Evolutionary conservation across 2,113 vertebrate genomes (phyloP), one percentile per base, ranked within the genome.

Genomic region (Oreotrochilus melanogaster): DNA sequence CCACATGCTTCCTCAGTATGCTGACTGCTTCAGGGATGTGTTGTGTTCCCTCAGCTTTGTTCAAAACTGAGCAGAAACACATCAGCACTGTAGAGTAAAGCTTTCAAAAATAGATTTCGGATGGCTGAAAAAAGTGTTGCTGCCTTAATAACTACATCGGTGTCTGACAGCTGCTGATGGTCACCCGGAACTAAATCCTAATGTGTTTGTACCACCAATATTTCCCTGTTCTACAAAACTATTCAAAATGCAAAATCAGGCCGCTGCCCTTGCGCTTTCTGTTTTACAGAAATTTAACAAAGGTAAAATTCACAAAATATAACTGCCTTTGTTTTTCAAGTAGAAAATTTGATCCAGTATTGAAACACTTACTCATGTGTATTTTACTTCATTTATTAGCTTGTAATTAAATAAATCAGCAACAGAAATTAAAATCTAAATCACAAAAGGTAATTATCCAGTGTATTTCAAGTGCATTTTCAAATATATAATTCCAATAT

Each of bases 401-500:
- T 99, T 98, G 97, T 98, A 97, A 99, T 99, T 99, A 99, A 99
- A 99, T 99, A 99, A 99, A 98, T 98, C 98, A 98, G 98, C 98
- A 98, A 99, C 99, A 99, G 98, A 98, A 98, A 99, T 99, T 98
- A 98, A 98, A 99, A 98, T 98, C 98, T 98, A 99, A 98, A 98
- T 99, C 99, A 99, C 99, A 99, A 98, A 98, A 98, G 98, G 98
- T 99, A 98, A 98, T 99, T 99, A 98, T 99, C 99, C 99, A 99
- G 99, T 99, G 99, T 99, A 99, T 99, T 99, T 99, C 98, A 99
- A 99, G 99, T 99, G 99, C 99, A 99, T 99, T 99, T 98, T 98
- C 98, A 99, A 99, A 99, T 99, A 99, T 99, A 99, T 99, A 98
- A 98, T 98, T 98, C 98, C 98, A 98, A 98, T 99, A 99, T 99